phyloP scores from a whole-genome alignment of 2,797 vertebrate genomes.

The Pagetopsis macropterus region DNA sequence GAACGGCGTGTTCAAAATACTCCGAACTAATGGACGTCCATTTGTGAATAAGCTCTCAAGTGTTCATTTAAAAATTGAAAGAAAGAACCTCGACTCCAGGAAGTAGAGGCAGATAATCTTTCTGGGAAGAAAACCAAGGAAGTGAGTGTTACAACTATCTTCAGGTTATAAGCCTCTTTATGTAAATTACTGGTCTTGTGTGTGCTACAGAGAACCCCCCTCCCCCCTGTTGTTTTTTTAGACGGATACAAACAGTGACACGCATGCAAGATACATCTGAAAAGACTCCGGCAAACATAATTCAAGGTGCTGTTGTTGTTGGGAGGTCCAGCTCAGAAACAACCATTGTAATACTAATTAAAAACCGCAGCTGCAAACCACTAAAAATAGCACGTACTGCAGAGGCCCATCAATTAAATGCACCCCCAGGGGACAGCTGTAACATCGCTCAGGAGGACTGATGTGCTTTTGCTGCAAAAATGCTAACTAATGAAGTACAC shows the following conservation, averaged over 20 bases:
- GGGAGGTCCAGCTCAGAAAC: conserved; percentile 59
- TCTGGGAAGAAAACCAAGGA: conserved; percentile 16
- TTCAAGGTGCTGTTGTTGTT: conserved; percentile 60
- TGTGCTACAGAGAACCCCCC: conserved; percentile 10
- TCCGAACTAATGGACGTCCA: conserved; percentile 47
- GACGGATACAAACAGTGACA: conserved; percentile 25
- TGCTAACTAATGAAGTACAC: conserved; percentile 63
- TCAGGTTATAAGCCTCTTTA: conserved; percentile 34
- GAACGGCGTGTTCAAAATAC: not conserved
- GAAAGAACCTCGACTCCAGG: conserved; percentile 30
- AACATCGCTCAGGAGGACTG: conserved; percentile 65
- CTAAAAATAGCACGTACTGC: conserved; percentile 76
- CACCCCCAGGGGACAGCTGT: conserved; percentile 62
- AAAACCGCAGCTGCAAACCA: conserved; percentile 71
- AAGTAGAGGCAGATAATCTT: conserved; percentile 32
- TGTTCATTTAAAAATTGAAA: conserved; percentile 38
- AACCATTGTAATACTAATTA: conserved; percentile 76
- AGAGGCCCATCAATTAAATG: conserved; percentile 68
- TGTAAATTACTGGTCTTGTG: conserved; percentile 17
- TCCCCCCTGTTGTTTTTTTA: conserved; percentile 12
- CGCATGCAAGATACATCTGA: conserved; percentile 16
- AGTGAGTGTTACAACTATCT: conserved; percentile 17
- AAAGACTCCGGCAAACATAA: conserved; percentile 37
- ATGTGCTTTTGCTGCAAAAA: conserved; percentile 58
- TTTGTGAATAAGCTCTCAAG: conserved; percentile 32